Percentiles rank a stretch among this genome's conserved stretches.
These are phyloP conservation scores for Zapus hudsonius DNA, from an alignment of 2,113 vertebrate species.

Conservation along the genomic window DNA sequence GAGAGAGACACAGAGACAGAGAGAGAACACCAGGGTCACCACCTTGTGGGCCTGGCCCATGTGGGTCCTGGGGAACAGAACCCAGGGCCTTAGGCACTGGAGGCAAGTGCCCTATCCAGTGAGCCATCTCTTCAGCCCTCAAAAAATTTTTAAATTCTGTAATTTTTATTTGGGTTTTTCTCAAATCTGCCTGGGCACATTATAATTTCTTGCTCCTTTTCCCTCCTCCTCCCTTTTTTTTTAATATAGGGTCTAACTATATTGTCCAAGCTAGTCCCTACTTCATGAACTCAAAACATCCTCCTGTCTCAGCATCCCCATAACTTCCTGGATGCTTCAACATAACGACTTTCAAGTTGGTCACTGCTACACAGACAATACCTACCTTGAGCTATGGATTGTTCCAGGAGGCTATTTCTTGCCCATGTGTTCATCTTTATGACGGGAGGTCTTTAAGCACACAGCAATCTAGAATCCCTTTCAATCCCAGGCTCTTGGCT, in stretches of 20 bases:
- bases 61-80: too few relatives aligned
- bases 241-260: not conserved
- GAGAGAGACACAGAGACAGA: too few relatives aligned
- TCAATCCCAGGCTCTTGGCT: too few relatives aligned
- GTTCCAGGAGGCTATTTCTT: not conserved
- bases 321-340: not conserved
- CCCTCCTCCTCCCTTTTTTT: not conserved
- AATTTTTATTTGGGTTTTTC: conserved; percentile 27
- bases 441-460: not conserved
- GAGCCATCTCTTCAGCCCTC: too few relatives aligned
- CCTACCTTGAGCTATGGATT: not conserved
- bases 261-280: not conserved
- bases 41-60: too few relatives aligned
- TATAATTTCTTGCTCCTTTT: not conserved
- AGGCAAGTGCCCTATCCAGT: too few relatives aligned
- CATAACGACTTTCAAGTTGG: conserved; percentile 20
- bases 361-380: not conserved
- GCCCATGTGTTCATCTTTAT: not conserved
- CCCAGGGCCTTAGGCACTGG: too few relatives aligned
- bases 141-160: too few relatives aligned
- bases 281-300: not conserved
- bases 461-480: not conserved
- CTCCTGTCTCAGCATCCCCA: not conserved
- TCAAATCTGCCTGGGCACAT: conserved; percentile 7
- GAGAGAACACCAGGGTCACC: too few relatives aligned